These are phyloP conservation scores for Bradypus variegatus DNA, from an alignment of 2,797 vertebrate genomes.

Conservation along the genomic window DNA sequence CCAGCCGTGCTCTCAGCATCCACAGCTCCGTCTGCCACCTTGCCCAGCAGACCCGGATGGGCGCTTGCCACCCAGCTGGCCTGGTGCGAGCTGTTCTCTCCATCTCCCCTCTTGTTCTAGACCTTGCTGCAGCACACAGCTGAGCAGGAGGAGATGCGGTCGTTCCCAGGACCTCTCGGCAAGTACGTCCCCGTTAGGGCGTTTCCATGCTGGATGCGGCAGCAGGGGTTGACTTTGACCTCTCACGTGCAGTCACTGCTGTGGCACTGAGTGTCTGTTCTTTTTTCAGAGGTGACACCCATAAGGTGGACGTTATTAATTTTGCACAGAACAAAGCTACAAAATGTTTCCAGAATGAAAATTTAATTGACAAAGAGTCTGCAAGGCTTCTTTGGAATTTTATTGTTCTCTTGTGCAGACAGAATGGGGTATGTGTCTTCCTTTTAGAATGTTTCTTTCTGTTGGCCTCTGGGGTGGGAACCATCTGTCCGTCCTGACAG, in stretches of 20 bases:
- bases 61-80: rapidly evolving
- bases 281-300: conserved; percentile 88
- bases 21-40: neutral
- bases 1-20: neutral
- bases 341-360: conserved; percentile 84
- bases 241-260: rapidly evolving
- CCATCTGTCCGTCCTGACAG: rapidly evolving
- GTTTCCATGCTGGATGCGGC: rapidly evolving
- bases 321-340: conserved; percentile 93
- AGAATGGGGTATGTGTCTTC: conserved; percentile 88
- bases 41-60: rapidly evolving
- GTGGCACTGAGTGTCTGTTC: neutral
- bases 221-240: neutral
- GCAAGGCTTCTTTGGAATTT: conserved; percentile 94
- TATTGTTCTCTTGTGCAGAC: conserved; percentile 90
- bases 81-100: neutral
- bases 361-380: conserved; percentile 91
- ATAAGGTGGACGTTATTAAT: conserved; percentile 98
- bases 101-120: conserved; percentile 65
- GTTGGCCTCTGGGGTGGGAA: neutral
- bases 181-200: conserved; percentile 78
- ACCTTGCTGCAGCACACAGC: conserved; percentile 85
- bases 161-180: conserved; percentile 91
- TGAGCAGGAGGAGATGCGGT: conserved; percentile 88
- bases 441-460: neutral